Evolutionary conservation across 2,888 invertebrate genomes (phyloP), one percentile per base, ranked within the genome.

Genomic region (Drosophila atroscutellata): DNA sequence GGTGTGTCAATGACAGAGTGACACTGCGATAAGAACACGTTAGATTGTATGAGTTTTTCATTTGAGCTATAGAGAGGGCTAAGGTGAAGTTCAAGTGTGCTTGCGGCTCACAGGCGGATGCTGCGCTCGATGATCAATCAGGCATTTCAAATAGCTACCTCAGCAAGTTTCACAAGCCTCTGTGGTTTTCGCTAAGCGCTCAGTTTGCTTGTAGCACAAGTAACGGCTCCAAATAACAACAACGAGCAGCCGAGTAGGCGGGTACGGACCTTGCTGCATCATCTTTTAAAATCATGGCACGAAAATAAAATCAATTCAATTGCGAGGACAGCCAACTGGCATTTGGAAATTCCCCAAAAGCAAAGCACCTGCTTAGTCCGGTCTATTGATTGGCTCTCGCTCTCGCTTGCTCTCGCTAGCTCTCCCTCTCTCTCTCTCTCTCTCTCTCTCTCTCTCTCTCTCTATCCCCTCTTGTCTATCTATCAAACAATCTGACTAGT

Each of bases 271-370:
- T 42, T 39, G 54, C 60, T 60, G 32, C 54, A 72, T 66, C 72
- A 72, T 30, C 42, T 57, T 42, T 37, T 39, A 51, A 69, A 74
- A 74, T 73, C 60, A 63, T 57, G 37, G 32, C 45, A 62, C 62
- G 42, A 68, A 62, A 73, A 68, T 62, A 74, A 62, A 39, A 56
- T n/a, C 47, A 54, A 71, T 39, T 58, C 20, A 50, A 55, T 52
- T 52, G 30, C 50, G 50, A 52, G 52, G 50, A 36, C 47, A 30
- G 4, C 49, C 42, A 42, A 42, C 42, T 20, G 20, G 39, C 34
- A 37, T 20, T 3, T 74, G 74, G 70, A 60, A 75, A 75, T 70
- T 54, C 70, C 75, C 74, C 18, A 34, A 58, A 45, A 57, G 28
- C 57, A 30, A 49, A 5, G 11, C 42, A 42, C 42, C 42, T 42